Percentiles rank a stretch among this genome's conserved stretches.
These are phyloP conservation scores for Epinephelus fuscoguttatus DNA, from an alignment of 2,113 vertebrate species.

Conservation along the genomic window DNA sequence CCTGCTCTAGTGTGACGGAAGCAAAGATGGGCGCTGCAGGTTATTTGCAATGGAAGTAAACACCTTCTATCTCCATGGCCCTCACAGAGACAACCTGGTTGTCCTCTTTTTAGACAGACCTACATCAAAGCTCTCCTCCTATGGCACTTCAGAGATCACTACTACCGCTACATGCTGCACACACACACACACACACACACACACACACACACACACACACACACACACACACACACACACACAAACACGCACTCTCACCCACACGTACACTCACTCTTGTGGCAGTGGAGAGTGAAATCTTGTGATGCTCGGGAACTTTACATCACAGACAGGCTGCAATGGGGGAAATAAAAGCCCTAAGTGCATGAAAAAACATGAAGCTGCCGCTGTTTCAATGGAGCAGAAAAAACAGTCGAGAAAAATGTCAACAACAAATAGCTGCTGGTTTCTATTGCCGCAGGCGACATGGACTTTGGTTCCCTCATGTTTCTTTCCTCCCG, in stretches of 20 bases:
- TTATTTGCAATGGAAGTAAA: constrained; percentile 61
- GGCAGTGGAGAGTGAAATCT: constrained; percentile 62
- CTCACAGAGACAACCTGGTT: constrained; percentile 60
- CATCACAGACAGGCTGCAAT: constrained; percentile 38
- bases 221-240: background rate
- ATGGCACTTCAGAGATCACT: constrained; percentile 40
- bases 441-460: constrained; percentile 74
- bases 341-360: constrained; percentile 47
- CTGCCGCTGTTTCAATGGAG: constrained; percentile 70
- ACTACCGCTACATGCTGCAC: constrained; percentile 9
- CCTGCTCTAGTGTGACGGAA: constrained; percentile 3
- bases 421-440: constrained; percentile 83
- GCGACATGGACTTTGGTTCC: constrained; percentile 75
- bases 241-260: constrained; percentile 20
- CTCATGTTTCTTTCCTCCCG: constrained; percentile 66
- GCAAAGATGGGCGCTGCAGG: constrained; percentile 34
- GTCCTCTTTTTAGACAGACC: constrained; percentile 40
- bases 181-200: constrained; percentile 22
- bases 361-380: constrained; percentile 71
- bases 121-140: constrained; percentile 63
- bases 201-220: constrained; percentile 36
- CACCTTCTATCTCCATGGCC: constrained; percentile 34
- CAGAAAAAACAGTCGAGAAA: constrained; percentile 73
- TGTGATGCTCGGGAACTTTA: constrained; percentile 65
- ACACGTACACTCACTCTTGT: constrained; percentile 34